These are phyloP conservation scores for Gymnobelideus leadbeateri DNA, from an alignment of 2,113 vertebrate species.

Conservation along the genomic window DNA sequence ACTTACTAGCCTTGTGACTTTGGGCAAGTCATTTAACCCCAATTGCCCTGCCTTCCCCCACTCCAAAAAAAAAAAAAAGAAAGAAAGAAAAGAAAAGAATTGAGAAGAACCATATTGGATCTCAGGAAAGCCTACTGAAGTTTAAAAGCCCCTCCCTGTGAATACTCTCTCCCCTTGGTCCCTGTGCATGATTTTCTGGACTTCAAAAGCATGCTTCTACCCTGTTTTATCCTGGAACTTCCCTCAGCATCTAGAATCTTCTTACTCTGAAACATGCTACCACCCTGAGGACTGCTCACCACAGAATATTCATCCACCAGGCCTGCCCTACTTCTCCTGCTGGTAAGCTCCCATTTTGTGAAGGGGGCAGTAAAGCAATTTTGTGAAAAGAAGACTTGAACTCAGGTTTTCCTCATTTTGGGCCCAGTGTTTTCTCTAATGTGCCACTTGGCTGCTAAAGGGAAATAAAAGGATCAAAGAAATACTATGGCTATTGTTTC, in stretches of 20 bases:
- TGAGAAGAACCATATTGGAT: background rate
- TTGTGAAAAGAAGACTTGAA: too few relatives aligned
- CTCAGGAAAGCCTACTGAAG: background rate
- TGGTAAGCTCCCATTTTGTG: background rate
- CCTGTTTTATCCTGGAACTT: background rate
- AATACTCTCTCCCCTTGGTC: background rate
- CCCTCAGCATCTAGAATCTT: background rate
- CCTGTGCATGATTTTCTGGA: background rate
- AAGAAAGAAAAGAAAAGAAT: too few relatives aligned
- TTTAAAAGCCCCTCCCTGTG: background rate
- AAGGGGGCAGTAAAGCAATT: too few relatives aligned
- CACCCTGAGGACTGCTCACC: background rate
- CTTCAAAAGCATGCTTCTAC: background rate
- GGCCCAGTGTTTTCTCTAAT: too few relatives aligned
- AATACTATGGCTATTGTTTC: too few relatives aligned
- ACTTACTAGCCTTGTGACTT: too few relatives aligned
- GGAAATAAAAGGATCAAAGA: too few relatives aligned
- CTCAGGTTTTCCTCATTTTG: too few relatives aligned
- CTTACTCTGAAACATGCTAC: background rate
- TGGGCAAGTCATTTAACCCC: too few relatives aligned
- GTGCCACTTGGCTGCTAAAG: too few relatives aligned
- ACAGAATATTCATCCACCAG: background rate
- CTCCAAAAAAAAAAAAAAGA: too few relatives aligned
- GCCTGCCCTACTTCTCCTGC: background rate
- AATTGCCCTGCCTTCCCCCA: too few relatives aligned